These are phyloP conservation scores for Pterois miles DNA, from an alignment of 2,797 vertebrate genomes.

Conservation along the genomic window DNA sequence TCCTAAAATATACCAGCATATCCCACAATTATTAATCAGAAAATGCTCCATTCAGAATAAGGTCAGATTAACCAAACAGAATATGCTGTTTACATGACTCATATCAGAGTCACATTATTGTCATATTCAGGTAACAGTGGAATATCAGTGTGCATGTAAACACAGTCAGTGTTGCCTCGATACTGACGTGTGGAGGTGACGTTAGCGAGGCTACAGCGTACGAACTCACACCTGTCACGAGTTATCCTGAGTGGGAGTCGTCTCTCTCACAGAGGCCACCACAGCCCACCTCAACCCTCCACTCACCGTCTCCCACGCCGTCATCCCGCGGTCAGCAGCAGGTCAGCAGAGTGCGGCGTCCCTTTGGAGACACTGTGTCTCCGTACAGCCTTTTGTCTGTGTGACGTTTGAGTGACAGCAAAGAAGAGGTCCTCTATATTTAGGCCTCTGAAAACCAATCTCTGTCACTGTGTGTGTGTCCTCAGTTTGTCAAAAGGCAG, in stretches of 20 bases:
- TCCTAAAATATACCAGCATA: no score
- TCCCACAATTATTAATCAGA: no score
- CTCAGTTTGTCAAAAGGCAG: slow-evolving; percentile 62
- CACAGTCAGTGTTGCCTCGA: background rate
- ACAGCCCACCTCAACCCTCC: background rate
- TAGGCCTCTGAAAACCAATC: slow-evolving; percentile 78
- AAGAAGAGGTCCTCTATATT: slow-evolving; percentile 81
- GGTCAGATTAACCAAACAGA: no score
- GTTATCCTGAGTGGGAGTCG: slow-evolving; percentile 29
- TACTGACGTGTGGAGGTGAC: background rate
- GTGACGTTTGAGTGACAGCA: slow-evolving; percentile 76
- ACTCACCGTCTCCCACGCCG: slow-evolving; percentile 20
- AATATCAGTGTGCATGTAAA: no score
- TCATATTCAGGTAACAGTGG: no score
- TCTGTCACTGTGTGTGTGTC: slow-evolving; percentile 63
- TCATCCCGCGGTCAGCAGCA: slow-evolving; percentile 66
- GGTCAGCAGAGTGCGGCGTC: slow-evolving; percentile 53
- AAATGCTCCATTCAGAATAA: no score
- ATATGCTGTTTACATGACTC: no score
- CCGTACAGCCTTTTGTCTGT: slow-evolving; percentile 70
- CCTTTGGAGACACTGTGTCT: slow-evolving; percentile 70
- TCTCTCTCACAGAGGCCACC: slow-evolving; percentile 31
- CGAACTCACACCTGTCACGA: slow-evolving; percentile 32
- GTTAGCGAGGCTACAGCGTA: background rate
- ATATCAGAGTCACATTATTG: no score